Base-by-base conservation (phyloP, 2,113 vertebrate genomes). In the Scartelaos histophorus region DNA sequence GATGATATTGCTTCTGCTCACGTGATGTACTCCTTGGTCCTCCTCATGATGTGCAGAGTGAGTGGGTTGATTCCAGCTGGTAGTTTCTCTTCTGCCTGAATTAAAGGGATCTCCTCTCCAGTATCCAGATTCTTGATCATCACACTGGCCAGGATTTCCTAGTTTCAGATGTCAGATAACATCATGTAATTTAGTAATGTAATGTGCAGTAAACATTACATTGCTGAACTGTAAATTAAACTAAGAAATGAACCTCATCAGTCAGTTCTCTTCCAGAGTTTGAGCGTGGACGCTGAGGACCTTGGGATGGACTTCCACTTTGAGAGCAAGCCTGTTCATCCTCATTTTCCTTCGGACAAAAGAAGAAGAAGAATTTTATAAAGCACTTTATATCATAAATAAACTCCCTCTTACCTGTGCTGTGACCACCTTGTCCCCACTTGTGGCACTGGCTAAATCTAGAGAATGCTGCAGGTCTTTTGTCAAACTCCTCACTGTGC, bases 81-180 rank as follows among this genome's bases (percentile, higher is more conserved):
- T 69, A 99, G 92, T 85, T 99, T 98, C 85, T 99, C 97, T 84
- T 99, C 97, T 0, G 98, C 98, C 90, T 98, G 93, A 88, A 97
- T 99, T 65, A 99, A 83, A 58, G 98, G 98, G 81, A 99, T 99
- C 93, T 99, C 98, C 91, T 99, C 98, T 72, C 98, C 98, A 3
- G 98, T 99, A 90, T 99, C 98, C 35, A 99, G 92, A 90, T 99
- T 99, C 92, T 99, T 99, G 86, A 99, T 98, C 97, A 99, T 99
- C 79, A 99, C 98, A 83, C 97, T 99, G 29, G 98, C 98, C 83
- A 99, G 91, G 88, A 99, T 99, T 94, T 99, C 97, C 97, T 99
- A 64, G 75, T 81, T 67, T 46, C 47, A 69, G 69, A 71, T 49
- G 51, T 54, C 51, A 78, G 21, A 77, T 13, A 69, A 51, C 35